Evolutionary conservation across 2,113 vertebrate species (phyloP), one percentile per base, ranked within the genome.

Genomic region (Zosterops borbonicus): DNA sequence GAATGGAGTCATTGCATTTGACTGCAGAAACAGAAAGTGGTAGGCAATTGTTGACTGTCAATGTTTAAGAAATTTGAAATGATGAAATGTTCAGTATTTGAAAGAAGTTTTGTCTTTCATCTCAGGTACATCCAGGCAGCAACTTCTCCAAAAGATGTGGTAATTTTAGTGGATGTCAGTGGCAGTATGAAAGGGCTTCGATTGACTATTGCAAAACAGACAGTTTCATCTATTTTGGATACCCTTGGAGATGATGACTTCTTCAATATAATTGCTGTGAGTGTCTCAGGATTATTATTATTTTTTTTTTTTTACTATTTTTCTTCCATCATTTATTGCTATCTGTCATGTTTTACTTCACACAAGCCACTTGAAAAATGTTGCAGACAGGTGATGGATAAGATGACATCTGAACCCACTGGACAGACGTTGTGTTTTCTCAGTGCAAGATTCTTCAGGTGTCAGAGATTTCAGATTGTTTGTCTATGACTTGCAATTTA

Each of bases 11-110:
- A 99, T 99, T 88, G 98, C 99, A 6, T 99, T 99, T 96, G 99
- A 99, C 98, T 99, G 99, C 96, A 99, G 99, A 96, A 99, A 99
- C 97, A 98, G 99, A 95, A 99, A 99, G 97, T 99, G 99, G 99
- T 99, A 98, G 77, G 98, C 83, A 84, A 71, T 6, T 49, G 31
- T 89, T 50, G 39, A 53, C 59, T 62, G 60, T 14, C 24, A 50
- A 11, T 65, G 17, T 65, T 96, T 62, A 78, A 82, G 49, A 82
- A 67, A 90, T 42, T 44, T 60, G 23, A 70, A 87, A 71, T 14
- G 9, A 49, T 80, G 23, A 63, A 77, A 64, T 65, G 9, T 12
- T 74, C 41, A n/a, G 53, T 39, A 33, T 63, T 95, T 84, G 27
- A 62, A 89, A 89, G 14, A 85, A 65, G 35, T 56, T 96, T 82